These are phyloP conservation scores for Peromyscus attwateri DNA, from an alignment of 2,797 vertebrate genomes.

Conservation along the genomic window DNA sequence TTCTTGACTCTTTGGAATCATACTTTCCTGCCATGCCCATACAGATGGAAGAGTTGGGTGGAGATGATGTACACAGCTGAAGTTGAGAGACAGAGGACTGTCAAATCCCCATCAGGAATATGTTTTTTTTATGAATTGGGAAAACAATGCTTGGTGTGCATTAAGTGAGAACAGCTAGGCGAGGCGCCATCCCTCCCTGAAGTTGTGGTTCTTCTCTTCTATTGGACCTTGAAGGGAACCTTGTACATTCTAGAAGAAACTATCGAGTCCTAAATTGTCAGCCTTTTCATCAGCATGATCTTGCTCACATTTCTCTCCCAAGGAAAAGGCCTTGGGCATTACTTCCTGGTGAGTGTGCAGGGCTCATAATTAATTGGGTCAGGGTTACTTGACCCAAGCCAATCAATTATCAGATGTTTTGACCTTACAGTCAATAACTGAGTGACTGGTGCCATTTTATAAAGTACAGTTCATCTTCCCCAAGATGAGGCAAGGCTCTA, in stretches of 20 bases:
- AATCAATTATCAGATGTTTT: not conserved
- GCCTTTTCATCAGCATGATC: not conserved
- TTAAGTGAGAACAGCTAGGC: not conserved
- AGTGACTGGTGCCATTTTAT: not conserved
- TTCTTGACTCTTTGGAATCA: not conserved
- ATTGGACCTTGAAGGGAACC: not conserved
- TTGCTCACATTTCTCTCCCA: not conserved
- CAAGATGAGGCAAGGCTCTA: not conserved
- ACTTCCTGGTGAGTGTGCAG: not conserved
- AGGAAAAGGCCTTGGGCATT: not conserved
- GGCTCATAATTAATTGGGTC: not conserved
- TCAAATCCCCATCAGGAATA: not conserved
- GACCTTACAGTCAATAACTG: not conserved
- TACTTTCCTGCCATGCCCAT: not conserved
- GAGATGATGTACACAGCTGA: too few species aligned
- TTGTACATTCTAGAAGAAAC: not conserved
- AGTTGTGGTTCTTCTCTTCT: not conserved
- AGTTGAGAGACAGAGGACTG: not conserved
- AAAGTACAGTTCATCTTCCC: not conserved
- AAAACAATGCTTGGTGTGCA: not conserved
- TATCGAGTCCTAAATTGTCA: not conserved
- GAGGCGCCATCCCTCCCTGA: not conserved
- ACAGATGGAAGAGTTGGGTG: rapidly evolving
- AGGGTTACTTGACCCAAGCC: not conserved
- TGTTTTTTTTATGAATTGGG: not conserved